Evolutionary conservation across 1,140 invertebrate species (phyloP).

Genomic region (Vanessa atalanta): DNA sequence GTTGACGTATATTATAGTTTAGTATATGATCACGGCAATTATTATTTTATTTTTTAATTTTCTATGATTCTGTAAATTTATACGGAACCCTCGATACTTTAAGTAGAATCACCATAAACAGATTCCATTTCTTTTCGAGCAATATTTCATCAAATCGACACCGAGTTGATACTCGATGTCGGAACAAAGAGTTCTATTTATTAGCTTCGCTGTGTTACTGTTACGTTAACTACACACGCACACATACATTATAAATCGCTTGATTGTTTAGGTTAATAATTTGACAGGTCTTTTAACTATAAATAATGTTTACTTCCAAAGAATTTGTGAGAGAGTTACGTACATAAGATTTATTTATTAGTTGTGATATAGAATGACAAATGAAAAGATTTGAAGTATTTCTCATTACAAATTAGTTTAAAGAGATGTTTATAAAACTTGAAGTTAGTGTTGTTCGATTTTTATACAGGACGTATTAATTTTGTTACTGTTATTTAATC

Average conservation of each 20-base stretch:
- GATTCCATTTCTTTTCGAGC: slow-evolving; percentile 17
- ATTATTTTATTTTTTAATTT: no score
- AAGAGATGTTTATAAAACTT: no score
- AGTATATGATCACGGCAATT: no score
- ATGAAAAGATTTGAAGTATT: no score
- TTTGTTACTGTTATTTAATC: no score
- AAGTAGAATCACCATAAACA: neutral
- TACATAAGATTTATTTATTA: neutral
- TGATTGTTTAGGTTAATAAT: neutral
- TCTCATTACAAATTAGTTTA: no score
- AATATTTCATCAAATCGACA: slow-evolving; percentile 55
- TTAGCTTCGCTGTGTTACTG: slow-evolving; percentile 24
- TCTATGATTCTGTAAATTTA: neutral
- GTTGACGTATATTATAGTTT: no score
- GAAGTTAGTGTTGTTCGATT: no score
- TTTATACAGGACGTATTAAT: no score
- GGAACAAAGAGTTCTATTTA: slow-evolving; percentile 41
- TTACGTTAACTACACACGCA: neutral
- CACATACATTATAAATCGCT: neutral
- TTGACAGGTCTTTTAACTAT: neutral
- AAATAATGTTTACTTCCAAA: neutral
- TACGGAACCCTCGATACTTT: neutral
- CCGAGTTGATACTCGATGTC: slow-evolving; percentile 9
- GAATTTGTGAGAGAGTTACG: neutral
- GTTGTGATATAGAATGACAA: no score